Evolutionary conservation across 2,888 invertebrate species (phyloP), one percentile per base, ranked within the genome.

Genomic region (Heteropelma amictum): DNA sequence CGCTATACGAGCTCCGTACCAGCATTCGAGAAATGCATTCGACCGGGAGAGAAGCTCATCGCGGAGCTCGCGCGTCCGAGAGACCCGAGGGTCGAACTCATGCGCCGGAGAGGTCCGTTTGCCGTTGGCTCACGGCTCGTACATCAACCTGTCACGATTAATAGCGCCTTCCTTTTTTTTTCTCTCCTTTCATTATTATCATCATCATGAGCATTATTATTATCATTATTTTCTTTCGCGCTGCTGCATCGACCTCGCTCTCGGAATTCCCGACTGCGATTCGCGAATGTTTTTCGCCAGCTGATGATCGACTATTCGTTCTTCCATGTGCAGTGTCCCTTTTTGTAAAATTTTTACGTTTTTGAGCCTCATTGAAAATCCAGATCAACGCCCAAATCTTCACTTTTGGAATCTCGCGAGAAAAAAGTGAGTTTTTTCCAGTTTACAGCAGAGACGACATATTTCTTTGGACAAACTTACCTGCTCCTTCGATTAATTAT

Each of bases 111-210:
- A 77, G 82, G 78, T 79, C 77, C 76, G 73, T 68, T 70, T 67
- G 64, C 38, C 38, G 33, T 47, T 67, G 47, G 79, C 80, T 82
- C 82, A 83, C 73, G 79, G 84, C 83, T 85, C 85, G 84, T 85
- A 84, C 84, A 84, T 85, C 85, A 85, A 85, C 83, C 85, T 85
- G 85, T 85, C 85, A 85, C 84, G 84, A 85, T 85, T 85, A 85
- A 85, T 85, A 84, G 84, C 81, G 77, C 82, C 82, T 85, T 85
- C 83, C 83, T 84, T 71, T 71, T 40, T 56, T 63, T 42, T 42
- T 26, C 12, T 35, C 12, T 71, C 26, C 53, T 72, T 30, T 63
- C 21, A 33, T 72, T 26, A 49, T 51, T 45, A 19, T 69, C 40
- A 51, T 40, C 51, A 30, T 69, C 47, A 28, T 53, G 30, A 30